These are phyloP conservation scores for Paradisaea rubra DNA, from an alignment of 2,113 vertebrate genomes.

Conservation along the genomic window DNA sequence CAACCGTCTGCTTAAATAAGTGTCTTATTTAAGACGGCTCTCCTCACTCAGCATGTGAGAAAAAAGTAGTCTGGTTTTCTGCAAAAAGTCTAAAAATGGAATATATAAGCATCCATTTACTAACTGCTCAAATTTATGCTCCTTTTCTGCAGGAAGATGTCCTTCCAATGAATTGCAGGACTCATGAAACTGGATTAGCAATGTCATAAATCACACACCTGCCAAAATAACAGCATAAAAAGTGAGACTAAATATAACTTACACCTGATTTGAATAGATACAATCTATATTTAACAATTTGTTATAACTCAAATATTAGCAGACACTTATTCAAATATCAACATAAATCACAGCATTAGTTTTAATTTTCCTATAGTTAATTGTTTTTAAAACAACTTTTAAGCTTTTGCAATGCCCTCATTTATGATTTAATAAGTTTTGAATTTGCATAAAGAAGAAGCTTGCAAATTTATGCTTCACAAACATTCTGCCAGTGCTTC, in stretches of 20 bases:
- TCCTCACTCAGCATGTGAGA: neutral
- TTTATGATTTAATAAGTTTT: neutral
- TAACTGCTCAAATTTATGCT: neutral
- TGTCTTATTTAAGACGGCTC: neutral
- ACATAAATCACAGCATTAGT: neutral
- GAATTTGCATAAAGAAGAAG: slow-evolving; percentile 10
- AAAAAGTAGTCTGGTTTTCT: neutral
- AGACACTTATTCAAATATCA: slow-evolving; percentile 29
- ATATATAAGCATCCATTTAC: neutral
- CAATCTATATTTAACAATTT: slow-evolving; percentile 34
- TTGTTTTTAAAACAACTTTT: neutral
- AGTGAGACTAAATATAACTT: slow-evolving; percentile 19
- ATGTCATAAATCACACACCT: slow-evolving; percentile 14
- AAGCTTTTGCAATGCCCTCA: neutral
- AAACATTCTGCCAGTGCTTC: neutral
- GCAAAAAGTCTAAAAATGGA: neutral
- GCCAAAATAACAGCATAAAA: slow-evolving; percentile 26
- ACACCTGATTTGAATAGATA: slow-evolving; percentile 18
- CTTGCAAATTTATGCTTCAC: neutral
- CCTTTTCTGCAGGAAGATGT: neutral
- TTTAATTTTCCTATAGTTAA: neutral
- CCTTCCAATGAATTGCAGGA: slow-evolving; percentile 19
- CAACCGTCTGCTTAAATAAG: neutral
- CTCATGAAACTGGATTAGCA: slow-evolving; percentile 28
- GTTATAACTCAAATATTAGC: slow-evolving; percentile 3